phyloP scores from a whole-genome alignment of 1,140 invertebrate genomes.

The Drosophila sulfurigaster region DNA sequence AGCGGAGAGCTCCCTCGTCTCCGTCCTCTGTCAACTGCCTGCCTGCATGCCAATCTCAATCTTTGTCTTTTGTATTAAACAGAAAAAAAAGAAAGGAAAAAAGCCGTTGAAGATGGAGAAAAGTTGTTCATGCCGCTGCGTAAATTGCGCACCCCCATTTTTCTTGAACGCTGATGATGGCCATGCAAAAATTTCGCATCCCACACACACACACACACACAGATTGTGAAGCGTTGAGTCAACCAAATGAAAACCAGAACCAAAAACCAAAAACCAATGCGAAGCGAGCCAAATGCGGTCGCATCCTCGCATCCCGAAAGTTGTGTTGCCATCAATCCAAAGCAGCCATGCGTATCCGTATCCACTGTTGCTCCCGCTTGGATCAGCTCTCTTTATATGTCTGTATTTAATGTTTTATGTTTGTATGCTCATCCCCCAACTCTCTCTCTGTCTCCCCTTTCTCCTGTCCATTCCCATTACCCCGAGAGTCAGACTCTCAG shows the following conservation, averaged over 20 bases:
- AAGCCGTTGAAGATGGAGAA: not conserved
- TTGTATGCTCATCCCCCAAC: constrained; percentile 68
- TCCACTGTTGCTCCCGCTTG: constrained; percentile 36
- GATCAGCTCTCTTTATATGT: constrained; percentile 56
- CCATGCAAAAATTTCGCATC: constrained; percentile 56
- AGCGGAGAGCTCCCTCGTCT: not conserved
- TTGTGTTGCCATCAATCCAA: constrained; percentile 80
- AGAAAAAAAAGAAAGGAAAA: constrained; percentile 9
- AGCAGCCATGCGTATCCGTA: constrained; percentile 80
- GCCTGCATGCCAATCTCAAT: constrained; percentile 52
- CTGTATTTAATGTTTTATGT: constrained; percentile 84
- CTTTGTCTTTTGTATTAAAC: constrained; percentile 59
- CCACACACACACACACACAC: constrained; percentile 26
- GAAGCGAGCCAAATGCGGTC: constrained; percentile 59
- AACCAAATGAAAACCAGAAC: constrained; percentile 54
- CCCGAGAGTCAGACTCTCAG: constrained; percentile 32
- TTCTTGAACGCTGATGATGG: constrained; percentile 8
- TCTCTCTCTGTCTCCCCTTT: not conserved
- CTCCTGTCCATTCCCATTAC: constrained; percentile 16
- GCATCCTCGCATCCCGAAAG: constrained; percentile 53
- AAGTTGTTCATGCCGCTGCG: constrained; percentile 55
- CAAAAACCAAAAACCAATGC: constrained; percentile 29
- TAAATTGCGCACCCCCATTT: constrained; percentile 66
- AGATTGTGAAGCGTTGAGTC: constrained; percentile 64
- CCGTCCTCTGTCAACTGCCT: not conserved